Percentiles rank a stretch among this genome's conserved stretches.
phyloP scores from a whole-genome alignment of 2,113 vertebrate species.

The Cygnus buccinator region DNA sequence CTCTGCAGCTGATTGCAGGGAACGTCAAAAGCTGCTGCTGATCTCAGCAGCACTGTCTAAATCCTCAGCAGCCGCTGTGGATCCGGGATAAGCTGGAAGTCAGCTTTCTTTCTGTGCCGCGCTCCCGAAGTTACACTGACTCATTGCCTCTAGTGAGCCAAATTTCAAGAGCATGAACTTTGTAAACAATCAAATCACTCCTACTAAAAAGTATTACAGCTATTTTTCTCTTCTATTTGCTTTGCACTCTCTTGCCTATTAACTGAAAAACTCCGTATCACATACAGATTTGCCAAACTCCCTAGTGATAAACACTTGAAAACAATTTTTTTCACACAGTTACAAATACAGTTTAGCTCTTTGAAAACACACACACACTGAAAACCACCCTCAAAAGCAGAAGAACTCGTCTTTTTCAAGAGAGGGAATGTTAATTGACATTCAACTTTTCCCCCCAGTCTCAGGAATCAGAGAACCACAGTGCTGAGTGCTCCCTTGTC shows the following conservation, averaged over 20 bases:
- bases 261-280: background rate
- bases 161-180: conserved; percentile 14
- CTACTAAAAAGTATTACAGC: background rate
- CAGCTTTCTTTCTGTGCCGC: background rate
- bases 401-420: background rate
- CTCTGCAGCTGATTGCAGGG: background rate
- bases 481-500: background rate
- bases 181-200: conserved; percentile 7
- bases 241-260: background rate
- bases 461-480: background rate
- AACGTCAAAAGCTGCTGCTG: background rate
- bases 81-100: background rate
- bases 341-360: background rate
- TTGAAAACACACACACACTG: background rate
- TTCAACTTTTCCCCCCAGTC: background rate
- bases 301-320: background rate
- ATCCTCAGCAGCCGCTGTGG: background rate
- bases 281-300: background rate
- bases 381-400: background rate
- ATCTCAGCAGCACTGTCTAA: background rate
- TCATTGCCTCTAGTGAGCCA: background rate
- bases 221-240: background rate
- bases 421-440: background rate
- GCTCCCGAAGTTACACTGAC: background rate
- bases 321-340: accelerated